Evolutionary conservation across 2,888 invertebrate species (phyloP).

Genomic region (Bombylius discolor): DNA sequence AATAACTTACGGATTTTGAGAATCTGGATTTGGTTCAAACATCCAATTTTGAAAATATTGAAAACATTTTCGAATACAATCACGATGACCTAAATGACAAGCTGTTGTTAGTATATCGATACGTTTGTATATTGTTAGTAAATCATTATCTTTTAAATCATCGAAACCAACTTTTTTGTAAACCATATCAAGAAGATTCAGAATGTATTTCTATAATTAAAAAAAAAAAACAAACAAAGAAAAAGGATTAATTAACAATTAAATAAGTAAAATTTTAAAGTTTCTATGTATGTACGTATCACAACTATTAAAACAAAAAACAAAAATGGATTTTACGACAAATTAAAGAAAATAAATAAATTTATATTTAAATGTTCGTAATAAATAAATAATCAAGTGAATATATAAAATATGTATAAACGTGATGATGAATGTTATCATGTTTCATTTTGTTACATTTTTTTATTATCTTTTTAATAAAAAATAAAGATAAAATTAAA

Average conservation of each 20-base stretch:
- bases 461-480: too few relatives aligned
- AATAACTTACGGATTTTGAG: slow-evolving; percentile 54
- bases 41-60: slow-evolving; percentile 65
- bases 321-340: too few relatives aligned
- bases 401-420: too few relatives aligned
- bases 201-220: slow-evolving; percentile 51
- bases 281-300: too few relatives aligned
- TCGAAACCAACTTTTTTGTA: slow-evolving; percentile 59
- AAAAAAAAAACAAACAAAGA: background rate
- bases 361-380: too few relatives aligned
- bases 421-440: too few relatives aligned
- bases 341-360: too few relatives aligned
- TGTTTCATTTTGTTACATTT: too few relatives aligned
- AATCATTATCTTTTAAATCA: slow-evolving; percentile 43
- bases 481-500: background rate
- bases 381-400: too few relatives aligned
- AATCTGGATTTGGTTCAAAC: slow-evolving; percentile 54
- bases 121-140: slow-evolving; percentile 56
- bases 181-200: slow-evolving; percentile 49
- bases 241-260: too few relatives aligned
- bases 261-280: too few relatives aligned
- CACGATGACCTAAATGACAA: slow-evolving; percentile 58
- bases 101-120: slow-evolving; percentile 60
- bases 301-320: too few relatives aligned
- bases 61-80: slow-evolving; percentile 61